Percentiles rank a stretch among this genome's conserved stretches.
Evolutionary conservation across 92 coral and sea anemone species (phyloP).

Genomic region (Palythoa grandiflora): DNA sequence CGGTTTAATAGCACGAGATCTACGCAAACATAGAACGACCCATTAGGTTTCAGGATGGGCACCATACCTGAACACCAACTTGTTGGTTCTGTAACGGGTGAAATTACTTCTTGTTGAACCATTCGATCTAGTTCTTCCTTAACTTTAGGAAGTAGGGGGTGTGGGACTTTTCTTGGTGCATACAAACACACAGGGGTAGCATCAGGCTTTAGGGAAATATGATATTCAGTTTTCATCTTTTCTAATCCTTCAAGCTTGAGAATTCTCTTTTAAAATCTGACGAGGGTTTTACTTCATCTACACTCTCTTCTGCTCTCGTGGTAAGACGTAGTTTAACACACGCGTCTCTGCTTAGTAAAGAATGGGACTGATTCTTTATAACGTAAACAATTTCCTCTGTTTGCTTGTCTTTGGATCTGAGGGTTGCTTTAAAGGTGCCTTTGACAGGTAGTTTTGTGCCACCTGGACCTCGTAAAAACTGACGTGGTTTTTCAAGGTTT

Average conservation of each 20-base stretch:
- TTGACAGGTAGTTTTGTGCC: too few species aligned
- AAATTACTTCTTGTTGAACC: slow-evolving; percentile 12
- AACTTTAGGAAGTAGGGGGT: slow-evolving; percentile 3
- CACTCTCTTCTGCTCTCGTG: not conserved
- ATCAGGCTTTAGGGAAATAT: slow-evolving; percentile 19
- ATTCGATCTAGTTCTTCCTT: slow-evolving; percentile 6
- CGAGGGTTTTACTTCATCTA: slow-evolving; percentile 19
- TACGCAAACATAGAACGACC: not conserved
- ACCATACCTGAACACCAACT: slow-evolving; percentile 18
- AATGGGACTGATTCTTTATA: not conserved
- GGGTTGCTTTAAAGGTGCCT: too few species aligned
- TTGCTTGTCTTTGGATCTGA: too few species aligned
- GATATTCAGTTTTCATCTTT: slow-evolving; percentile 12
- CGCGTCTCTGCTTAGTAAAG: not conserved
- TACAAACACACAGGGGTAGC: not conserved
- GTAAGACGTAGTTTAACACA: not conserved
- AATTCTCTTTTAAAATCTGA: not conserved
- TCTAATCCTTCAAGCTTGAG: not conserved
- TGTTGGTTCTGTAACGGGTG: slow-evolving; percentile 9
- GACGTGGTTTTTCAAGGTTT: too few species aligned
- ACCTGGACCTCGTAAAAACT: too few species aligned
- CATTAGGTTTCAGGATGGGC: not conserved
- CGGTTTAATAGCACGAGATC: slow-evolving; percentile 8
- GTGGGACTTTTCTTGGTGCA: slow-evolving; percentile 29
- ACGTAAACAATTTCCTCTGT: slow-evolving; percentile 1